Evolutionary conservation across 2,797 vertebrate genomes (phyloP).

Genomic region (Phyllotis vaccarum): DNA sequence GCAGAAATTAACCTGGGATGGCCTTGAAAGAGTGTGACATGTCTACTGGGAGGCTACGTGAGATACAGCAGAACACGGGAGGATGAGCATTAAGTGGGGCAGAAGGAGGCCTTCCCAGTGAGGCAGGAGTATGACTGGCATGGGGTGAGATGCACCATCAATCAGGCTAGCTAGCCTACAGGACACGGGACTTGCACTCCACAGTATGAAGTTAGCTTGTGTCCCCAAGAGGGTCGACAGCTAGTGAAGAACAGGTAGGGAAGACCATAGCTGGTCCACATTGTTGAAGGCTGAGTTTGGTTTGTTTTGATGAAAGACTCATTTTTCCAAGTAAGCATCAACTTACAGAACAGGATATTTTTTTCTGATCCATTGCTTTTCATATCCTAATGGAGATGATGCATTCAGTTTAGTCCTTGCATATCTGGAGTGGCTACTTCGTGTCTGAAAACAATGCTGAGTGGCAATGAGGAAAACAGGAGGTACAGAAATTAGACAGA

Average conservation of each 20-base stretch:
- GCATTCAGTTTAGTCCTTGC: neutral
- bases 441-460: neutral
- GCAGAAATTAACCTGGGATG: neutral
- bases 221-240: neutral
- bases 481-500: neutral
- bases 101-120: fast-evolving
- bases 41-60: neutral
- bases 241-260: neutral
- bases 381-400: neutral
- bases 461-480: neutral
- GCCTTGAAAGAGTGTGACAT: neutral
- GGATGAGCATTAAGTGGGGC: no score
- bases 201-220: no score
- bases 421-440: neutral
- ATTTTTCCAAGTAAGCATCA: neutral
- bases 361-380: neutral
- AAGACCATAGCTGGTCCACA: fast-evolving
- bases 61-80: neutral
- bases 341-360: neutral
- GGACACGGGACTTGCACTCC: fast-evolving
- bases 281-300: neutral
- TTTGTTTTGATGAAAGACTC: neutral
- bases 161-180: fast-evolving
- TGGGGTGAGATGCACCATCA: fast-evolving
- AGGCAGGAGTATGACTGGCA: no score